These are phyloP conservation scores for Meiosimyza platycephala DNA, from an alignment of 2,888 invertebrate genomes.

Conservation along the genomic window DNA sequence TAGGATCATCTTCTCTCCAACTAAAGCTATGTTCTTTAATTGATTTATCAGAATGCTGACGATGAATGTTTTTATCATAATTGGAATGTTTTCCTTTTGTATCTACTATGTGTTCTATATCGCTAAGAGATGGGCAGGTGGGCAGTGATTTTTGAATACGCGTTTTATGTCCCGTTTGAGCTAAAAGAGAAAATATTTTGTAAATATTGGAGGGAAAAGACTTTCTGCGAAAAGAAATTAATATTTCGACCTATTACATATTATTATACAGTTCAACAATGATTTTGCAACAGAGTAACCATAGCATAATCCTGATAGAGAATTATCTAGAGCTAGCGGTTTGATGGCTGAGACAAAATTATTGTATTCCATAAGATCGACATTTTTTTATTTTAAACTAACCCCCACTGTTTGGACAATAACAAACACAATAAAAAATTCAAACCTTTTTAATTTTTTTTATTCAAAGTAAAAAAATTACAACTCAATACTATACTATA, in stretches of 20 bases:
- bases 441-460: neutral
- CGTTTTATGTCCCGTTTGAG: slow-evolving; percentile 19
- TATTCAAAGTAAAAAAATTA: neutral
- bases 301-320: too few species aligned
- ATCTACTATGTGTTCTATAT: slow-evolving; percentile 54
- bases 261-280: too few species aligned
- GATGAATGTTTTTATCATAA: slow-evolving; percentile 52
- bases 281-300: too few species aligned
- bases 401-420: too few species aligned
- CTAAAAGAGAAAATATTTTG: neutral
- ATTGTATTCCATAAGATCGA: too few species aligned
- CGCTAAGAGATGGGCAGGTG: slow-evolving; percentile 59
- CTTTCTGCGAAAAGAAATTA: too few species aligned
- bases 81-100: slow-evolving; percentile 46
- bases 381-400: too few species aligned
- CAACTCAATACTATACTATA: too few species aligned
- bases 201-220: too few species aligned
- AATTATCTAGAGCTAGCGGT: too few species aligned
- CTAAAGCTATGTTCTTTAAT: slow-evolving; percentile 51
- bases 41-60: slow-evolving; percentile 42
- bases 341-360: too few species aligned
- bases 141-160: slow-evolving; percentile 39
- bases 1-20: slow-evolving; percentile 54
- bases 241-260: too few species aligned
- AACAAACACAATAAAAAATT: neutral